phyloP scores from a whole-genome alignment of 2,797 vertebrate species.

The Pipistrellus nathusii region DNA sequence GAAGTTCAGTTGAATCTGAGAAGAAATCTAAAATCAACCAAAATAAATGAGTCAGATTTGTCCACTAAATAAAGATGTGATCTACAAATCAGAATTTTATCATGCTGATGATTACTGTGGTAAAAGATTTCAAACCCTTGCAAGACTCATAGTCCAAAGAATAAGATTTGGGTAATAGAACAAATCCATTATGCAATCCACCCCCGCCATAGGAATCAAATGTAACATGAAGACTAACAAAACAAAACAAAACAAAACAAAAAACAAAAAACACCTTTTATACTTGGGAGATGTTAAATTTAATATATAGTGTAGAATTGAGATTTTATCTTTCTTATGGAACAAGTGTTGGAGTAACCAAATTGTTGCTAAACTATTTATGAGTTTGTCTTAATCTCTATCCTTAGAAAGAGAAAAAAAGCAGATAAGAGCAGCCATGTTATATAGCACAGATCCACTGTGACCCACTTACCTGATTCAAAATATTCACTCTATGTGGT shows the following conservation, averaged over 20 bases:
- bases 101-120: neutral
- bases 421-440: neutral
- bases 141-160: neutral
- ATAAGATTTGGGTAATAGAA: neutral
- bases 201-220: neutral
- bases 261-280: too few relatives aligned
- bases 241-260: neutral
- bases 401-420: conserved; percentile 29
- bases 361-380: neutral
- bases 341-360: rapidly evolving
- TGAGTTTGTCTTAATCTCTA: neutral
- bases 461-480: neutral
- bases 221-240: neutral
- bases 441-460: neutral
- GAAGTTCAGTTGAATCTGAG: neutral
- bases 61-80: neutral
- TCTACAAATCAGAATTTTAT: neutral
- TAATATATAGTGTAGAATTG: neutral
- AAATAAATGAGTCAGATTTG: conserved; percentile 10
- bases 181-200: neutral
- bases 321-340: conserved; percentile 32
- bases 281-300: neutral
- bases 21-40: conserved; percentile 47
- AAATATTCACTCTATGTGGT: neutral
- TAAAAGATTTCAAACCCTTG: neutral